These are phyloP conservation scores for Notolepis coatsorum DNA, from an alignment of 2,797 vertebrate species.

Conservation along the genomic window DNA sequence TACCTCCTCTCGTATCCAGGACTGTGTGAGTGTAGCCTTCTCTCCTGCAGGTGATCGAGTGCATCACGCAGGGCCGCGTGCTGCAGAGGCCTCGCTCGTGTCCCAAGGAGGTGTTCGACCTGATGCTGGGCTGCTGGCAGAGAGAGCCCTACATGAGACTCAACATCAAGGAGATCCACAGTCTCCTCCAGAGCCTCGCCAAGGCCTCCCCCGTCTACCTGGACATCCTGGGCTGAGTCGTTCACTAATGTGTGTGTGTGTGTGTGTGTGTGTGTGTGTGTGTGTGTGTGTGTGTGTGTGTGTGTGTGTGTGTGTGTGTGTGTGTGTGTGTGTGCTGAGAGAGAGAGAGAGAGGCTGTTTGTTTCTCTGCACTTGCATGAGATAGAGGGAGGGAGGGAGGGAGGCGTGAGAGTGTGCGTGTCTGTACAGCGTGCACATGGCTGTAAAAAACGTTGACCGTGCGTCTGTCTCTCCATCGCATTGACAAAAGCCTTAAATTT, in stretches of 20 bases:
- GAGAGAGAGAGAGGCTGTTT: constrained; percentile 12
- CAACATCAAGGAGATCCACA: constrained; percentile 98
- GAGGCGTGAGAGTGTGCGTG: constrained; percentile 8
- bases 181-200: constrained; percentile 95
- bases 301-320: constrained; percentile 27
- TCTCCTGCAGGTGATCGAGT: constrained; percentile 94
- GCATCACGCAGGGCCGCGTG: constrained; percentile 97
- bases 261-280: constrained; percentile 3
- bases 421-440: constrained; percentile 8
- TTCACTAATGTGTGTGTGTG: not conserved
- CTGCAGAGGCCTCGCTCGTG: constrained; percentile 96
- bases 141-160: constrained; percentile 98
- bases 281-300: constrained; percentile 42
- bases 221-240: constrained; percentile 95
- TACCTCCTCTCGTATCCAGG: too few species aligned
- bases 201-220: constrained; percentile 99
- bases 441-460: constrained; percentile 81
- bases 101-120: constrained; percentile 97
- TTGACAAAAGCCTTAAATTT: constrained; percentile 95
- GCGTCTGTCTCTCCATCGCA: constrained; percentile 88
- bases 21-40: too few species aligned
- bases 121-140: constrained; percentile 99
- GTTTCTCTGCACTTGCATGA: constrained; percentile 26
- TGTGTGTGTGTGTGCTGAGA: constrained; percentile 32
- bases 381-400: constrained; percentile 6